Base-by-base conservation (phyloP, 2,113 vertebrate species). In the Telmatochromis brachygnathus region DNA sequence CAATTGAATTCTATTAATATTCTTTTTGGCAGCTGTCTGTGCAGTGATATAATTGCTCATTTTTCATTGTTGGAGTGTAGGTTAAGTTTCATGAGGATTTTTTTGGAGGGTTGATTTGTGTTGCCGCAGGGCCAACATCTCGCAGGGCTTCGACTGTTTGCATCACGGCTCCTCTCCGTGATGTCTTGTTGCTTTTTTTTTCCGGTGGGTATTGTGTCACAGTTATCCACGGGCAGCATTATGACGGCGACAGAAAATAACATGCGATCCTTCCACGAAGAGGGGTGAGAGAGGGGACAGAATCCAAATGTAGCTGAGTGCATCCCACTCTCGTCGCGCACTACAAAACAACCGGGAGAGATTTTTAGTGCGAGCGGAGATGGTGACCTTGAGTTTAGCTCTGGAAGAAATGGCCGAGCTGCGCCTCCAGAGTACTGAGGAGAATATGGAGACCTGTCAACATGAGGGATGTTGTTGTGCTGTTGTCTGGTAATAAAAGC, bases 401-500 rank as follows among this genome's bases (percentile, higher is more conserved):
- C 21, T 28, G 79, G 82, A 88, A 91, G 85, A 88, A 91, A 88
- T 39, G 55, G 79, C 91, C 11, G 17, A 86, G 68, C 77, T 1
- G 55, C 81, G 81, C 68, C 88, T 92, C 92, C 56, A 35, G 84
- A 92, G 91, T 58, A 15, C 79, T 49, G 88, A 86, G 90, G 89
- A 91, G 90, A 93, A 92, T 92, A 88, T 93, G 89, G 92, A 94
- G 81, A 51, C 89, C 90, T 94, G 92, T 94, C 94, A 94, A 91
- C 85, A 92, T 94, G 93, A 95, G 75, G 45, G 88, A 95, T 94
- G 93, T 88, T 75, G 88, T 77, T 8, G 62, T 49, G 87, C 82
- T 85, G 85, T 92, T 94, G 92, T 93, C 81, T 90, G 47, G 87
- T 85, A 93, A 93, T 93, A 93, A 95, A 94, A 93, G 81, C 91